phyloP scores from a whole-genome alignment of 2,888 invertebrate genomes.

The Tipula helvola region DNA sequence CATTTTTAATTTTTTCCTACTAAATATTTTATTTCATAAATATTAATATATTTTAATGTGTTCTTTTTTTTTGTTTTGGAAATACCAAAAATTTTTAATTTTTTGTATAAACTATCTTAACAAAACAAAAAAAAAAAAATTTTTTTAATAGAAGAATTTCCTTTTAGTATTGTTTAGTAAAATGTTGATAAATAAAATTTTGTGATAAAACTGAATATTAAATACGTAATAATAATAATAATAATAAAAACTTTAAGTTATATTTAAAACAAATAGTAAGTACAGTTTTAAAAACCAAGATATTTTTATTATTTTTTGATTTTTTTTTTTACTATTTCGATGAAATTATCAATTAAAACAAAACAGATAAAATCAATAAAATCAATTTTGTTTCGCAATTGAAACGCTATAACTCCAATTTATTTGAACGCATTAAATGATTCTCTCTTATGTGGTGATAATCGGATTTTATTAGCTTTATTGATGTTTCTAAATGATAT shows the following conservation, averaged over 20 bases:
- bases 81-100: background rate
- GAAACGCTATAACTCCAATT: background rate
- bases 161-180: background rate
- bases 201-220: background rate
- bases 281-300: background rate
- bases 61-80: background rate
- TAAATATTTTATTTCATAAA: background rate
- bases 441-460: background rate
- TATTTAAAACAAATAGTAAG: background rate
- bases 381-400: background rate
- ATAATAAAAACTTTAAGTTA: background rate
- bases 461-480: constrained; percentile 4
- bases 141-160: background rate
- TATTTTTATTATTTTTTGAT: background rate
- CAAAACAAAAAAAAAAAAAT: background rate
- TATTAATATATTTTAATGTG: too few relatives aligned
- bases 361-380: background rate
- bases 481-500: background rate
- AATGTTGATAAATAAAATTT: background rate
- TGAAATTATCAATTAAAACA: background rate
- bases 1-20: background rate
- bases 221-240: background rate
- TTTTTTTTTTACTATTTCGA: background rate
- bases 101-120: background rate
- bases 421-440: background rate